Evolutionary conservation across 2,888 invertebrate species (phyloP).

Genomic region (Hetaerina titia): DNA sequence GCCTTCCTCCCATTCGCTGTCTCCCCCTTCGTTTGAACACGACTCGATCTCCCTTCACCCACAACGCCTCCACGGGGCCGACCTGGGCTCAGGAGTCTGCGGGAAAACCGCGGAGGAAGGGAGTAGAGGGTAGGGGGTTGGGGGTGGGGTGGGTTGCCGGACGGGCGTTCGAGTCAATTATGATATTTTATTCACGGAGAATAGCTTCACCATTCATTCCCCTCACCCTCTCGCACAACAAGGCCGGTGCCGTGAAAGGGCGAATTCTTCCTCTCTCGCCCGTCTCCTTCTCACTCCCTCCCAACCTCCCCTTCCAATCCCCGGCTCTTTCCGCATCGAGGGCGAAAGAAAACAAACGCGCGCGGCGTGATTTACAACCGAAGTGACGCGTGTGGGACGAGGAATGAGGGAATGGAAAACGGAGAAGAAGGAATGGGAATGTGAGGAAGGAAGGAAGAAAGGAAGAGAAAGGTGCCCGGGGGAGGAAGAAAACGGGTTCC

Average conservation of each 20-base stretch:
- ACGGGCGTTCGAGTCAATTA: not conserved
- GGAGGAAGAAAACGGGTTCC: not conserved
- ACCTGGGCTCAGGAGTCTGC: too few relatives aligned
- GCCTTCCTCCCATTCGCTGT: not conserved
- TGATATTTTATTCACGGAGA: constrained; percentile 40
- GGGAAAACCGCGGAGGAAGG: too few relatives aligned
- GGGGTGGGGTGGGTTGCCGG: not conserved
- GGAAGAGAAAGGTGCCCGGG: not conserved
- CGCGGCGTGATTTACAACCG: not conserved
- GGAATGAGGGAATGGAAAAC: not conserved
- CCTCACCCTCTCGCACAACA: not conserved
- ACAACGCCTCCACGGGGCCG: too few relatives aligned
- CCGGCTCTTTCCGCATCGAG: not conserved
- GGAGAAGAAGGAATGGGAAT: not conserved
- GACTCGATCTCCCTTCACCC: not conserved
- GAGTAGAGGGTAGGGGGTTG: too few relatives aligned
- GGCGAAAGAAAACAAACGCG: not conserved
- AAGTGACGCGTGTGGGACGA: constrained; percentile 28
- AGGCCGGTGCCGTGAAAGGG: not conserved
- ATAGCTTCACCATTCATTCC: not conserved
- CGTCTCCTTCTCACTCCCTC: not conserved
- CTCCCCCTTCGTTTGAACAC: not conserved
- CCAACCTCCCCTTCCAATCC: not conserved
- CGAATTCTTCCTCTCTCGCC: not conserved
- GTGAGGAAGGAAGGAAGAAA: not conserved